Evolutionary conservation across 2,113 vertebrate species (phyloP).

Genomic region (Arenaria interpres): DNA sequence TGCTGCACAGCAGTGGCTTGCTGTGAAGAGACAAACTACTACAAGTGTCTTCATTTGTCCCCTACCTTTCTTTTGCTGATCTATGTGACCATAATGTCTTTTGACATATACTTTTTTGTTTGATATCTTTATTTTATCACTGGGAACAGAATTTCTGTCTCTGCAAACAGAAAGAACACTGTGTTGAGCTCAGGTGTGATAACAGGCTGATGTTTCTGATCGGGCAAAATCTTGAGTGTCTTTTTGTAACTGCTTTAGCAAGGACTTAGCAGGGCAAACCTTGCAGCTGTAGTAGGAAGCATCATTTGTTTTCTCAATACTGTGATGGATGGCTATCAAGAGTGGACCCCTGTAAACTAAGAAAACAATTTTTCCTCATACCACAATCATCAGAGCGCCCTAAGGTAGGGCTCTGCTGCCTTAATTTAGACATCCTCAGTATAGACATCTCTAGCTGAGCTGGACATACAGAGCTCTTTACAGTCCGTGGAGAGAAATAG

Average conservation of each 20-base stretch:
- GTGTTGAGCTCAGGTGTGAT: background rate
- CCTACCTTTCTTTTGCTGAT: background rate
- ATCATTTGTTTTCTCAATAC: background rate
- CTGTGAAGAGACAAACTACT: background rate
- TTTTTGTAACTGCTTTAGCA: background rate
- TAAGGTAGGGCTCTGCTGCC: background rate
- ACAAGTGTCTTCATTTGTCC: background rate
- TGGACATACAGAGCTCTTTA: background rate
- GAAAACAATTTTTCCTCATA: background rate
- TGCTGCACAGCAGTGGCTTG: background rate
- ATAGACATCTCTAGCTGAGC: background rate
- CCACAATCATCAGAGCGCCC: background rate
- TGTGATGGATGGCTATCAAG: background rate
- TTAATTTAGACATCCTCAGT: constrained; percentile 15
- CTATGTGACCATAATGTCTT: background rate
- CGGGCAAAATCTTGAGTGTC: background rate
- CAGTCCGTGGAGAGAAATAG: constrained; percentile 26
- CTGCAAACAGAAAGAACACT: background rate
- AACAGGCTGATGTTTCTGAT: background rate
- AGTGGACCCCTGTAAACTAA: background rate
- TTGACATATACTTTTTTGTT: background rate
- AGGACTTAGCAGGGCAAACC: background rate
- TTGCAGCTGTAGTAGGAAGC: background rate
- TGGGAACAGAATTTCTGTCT: background rate
- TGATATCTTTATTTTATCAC: background rate